phyloP scores from a whole-genome alignment of 2,113 vertebrate genomes.

The Syngnathus floridae region DNA sequence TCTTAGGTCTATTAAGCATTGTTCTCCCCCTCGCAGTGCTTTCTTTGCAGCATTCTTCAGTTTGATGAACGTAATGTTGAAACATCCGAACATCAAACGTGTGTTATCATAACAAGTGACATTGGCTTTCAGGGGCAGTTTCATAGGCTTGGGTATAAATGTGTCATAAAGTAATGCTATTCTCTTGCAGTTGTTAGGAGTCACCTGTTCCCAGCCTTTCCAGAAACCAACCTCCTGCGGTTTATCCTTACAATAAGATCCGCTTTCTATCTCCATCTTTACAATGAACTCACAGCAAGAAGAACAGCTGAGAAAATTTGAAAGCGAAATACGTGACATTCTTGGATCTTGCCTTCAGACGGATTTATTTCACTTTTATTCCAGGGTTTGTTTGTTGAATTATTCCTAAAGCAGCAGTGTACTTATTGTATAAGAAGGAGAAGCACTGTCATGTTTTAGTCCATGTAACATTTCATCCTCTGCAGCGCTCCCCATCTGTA shows the following conservation, averaged over 20 bases:
- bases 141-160: conserved; percentile 20
- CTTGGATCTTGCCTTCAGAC: neutral
- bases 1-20: conserved; percentile 33
- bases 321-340: neutral
- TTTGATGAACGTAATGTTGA: conserved; percentile 12
- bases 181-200: conserved; percentile 28
- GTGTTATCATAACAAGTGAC: conserved; percentile 33
- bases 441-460: conserved; percentile 27
- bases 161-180: conserved; percentile 20
- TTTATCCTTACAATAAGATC: conserved; percentile 15
- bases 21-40: conserved; percentile 10
- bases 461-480: conserved; percentile 29
- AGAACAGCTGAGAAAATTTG: conserved; percentile 12
- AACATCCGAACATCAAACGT: conserved; percentile 11
- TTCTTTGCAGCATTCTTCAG: conserved; percentile 40
- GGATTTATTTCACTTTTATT: conserved; percentile 30
- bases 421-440: conserved; percentile 23
- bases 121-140: conserved; percentile 50
- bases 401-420: conserved; percentile 30
- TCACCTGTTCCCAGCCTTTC: conserved; percentile 13
- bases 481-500: conserved; percentile 45
- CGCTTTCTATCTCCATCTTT: conserved; percentile 23
- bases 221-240: conserved; percentile 1
- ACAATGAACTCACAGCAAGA: conserved; percentile 24
- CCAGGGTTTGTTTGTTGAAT: conserved; percentile 26